phyloP scores from a whole-genome alignment of 1,140 invertebrate species.

The Melanaphis sacchari region DNA sequence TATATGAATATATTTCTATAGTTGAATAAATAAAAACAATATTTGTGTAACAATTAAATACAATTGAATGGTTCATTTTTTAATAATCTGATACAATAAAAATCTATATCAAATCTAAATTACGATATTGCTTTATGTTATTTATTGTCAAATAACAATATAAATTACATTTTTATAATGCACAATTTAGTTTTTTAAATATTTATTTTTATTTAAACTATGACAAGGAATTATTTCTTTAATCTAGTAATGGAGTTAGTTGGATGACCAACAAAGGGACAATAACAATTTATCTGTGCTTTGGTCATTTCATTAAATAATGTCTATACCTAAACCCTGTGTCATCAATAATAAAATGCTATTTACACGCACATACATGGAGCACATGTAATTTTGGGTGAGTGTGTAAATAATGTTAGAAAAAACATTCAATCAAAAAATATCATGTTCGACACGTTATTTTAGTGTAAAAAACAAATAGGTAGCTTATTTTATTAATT shows the following conservation, averaged over 20 bases:
- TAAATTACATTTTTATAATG: neutral
- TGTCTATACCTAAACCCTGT: slow-evolving; percentile 18
- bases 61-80: neutral
- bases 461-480: neutral
- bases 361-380: neutral
- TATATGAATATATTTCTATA: too few species aligned
- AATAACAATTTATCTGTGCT: slow-evolving; percentile 31
- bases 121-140: neutral
- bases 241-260: slow-evolving; percentile 25
- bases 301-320: slow-evolving; percentile 36
- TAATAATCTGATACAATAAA: neutral
- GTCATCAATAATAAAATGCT: slow-evolving; percentile 4
- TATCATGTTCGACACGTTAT: neutral
- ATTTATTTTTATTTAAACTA: neutral
- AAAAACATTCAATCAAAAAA: neutral
- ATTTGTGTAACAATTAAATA: neutral
- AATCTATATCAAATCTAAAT: neutral
- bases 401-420: neutral
- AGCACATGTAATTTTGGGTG: neutral
- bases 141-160: neutral
- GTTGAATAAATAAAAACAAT: neutral
- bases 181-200: neutral
- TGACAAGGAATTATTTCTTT: slow-evolving; percentile 9
- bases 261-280: neutral
- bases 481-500: neutral